phyloP scores from a whole-genome alignment of 2,113 vertebrate genomes.

The Regulus satrapa region DNA sequence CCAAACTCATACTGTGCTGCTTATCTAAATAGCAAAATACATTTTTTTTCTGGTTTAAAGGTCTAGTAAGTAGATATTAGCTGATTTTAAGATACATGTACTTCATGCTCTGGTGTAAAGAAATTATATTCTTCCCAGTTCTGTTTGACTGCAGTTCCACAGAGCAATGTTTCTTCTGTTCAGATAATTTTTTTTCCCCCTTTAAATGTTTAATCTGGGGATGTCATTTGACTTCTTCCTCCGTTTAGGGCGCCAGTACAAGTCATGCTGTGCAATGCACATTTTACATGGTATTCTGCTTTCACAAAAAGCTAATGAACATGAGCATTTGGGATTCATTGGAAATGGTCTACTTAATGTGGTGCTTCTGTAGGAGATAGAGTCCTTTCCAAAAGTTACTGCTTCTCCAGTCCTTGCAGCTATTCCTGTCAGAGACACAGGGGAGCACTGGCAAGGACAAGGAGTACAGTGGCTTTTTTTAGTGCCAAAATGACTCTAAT shows the following conservation, averaged over 20 bases:
- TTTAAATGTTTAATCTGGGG: neutral
- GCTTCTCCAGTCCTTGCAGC: slow-evolving; percentile 26
- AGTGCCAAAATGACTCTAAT: slow-evolving; percentile 1
- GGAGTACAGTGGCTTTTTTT: neutral
- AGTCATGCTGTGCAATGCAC: neutral
- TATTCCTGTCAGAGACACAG: neutral
- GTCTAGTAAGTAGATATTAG: slow-evolving; percentile 30
- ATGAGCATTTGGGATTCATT: slow-evolving; percentile 18
- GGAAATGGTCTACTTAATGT: slow-evolving; percentile 41
- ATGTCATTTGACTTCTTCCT: neutral
- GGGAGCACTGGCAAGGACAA: slow-evolving; percentile 12
- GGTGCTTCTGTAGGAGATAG: neutral
- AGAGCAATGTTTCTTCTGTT: neutral
- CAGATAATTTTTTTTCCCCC: neutral
- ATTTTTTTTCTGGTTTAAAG: slow-evolving; percentile 46
- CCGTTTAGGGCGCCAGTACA: neutral
- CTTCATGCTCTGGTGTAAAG: neutral
- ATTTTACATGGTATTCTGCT: slow-evolving; percentile 11
- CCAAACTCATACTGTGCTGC: slow-evolving; percentile 16
- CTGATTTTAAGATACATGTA: slow-evolving; percentile 38
- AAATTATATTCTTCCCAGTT: neutral
- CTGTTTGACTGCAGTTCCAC: neutral
- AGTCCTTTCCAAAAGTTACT: slow-evolving; percentile 32
- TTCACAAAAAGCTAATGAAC: slow-evolving; percentile 11
- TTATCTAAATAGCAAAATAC: slow-evolving; percentile 59